phyloP scores from a whole-genome alignment of 2,888 invertebrate genomes.

The Philopedon plagiatum region DNA sequence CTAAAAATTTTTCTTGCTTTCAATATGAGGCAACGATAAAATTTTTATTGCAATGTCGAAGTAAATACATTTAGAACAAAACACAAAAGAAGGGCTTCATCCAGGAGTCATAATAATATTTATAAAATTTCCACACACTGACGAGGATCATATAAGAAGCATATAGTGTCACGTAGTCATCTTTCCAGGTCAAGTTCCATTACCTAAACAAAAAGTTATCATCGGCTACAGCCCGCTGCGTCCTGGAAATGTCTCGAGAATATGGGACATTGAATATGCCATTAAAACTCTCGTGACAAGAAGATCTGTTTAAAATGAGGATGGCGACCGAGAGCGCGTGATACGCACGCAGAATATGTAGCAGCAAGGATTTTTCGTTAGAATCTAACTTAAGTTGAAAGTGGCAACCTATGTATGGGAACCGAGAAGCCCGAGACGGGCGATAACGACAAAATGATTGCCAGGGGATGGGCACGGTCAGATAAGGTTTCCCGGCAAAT shows the following conservation, averaged over 20 bases:
- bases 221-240: constrained; percentile 22
- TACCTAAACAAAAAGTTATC: constrained; percentile 36
- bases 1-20: too few species aligned
- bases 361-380: constrained; percentile 34
- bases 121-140: constrained; percentile 10
- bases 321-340: constrained; percentile 34
- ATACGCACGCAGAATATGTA: constrained; percentile 56
- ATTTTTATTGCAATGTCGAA: not conserved
- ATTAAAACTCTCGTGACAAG: constrained; percentile 54
- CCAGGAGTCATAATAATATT: not conserved
- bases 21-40: not conserved
- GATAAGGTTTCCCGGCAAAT: constrained; percentile 61
- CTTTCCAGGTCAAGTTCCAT: constrained; percentile 32
- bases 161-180: constrained; percentile 16
- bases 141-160: constrained; percentile 12
- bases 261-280: constrained; percentile 53
- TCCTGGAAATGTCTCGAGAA: constrained; percentile 46
- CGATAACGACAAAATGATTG: constrained; percentile 61
- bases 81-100: not conserved
- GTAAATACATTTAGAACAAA: not conserved
- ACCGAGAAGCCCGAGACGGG: constrained; percentile 54
- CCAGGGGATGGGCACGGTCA: constrained; percentile 60
- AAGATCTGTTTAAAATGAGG: constrained; percentile 52
- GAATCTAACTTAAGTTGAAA: constrained; percentile 40
- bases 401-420: constrained; percentile 52